Evolutionary conservation across 2,888 invertebrate genomes (phyloP).

Genomic region (Cephus sareptanus): DNA sequence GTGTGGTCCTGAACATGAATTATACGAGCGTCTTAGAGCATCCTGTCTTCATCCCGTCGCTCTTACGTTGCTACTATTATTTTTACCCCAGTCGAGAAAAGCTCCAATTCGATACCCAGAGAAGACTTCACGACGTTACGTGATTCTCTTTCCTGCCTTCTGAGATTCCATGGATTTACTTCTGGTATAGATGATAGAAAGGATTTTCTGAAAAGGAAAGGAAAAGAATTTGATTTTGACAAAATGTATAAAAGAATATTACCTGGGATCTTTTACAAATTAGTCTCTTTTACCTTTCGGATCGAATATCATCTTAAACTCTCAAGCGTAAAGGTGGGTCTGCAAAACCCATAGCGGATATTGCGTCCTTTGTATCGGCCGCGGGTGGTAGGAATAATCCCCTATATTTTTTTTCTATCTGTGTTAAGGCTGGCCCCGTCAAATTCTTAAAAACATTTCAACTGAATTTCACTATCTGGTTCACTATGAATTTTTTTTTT

Average conservation of each 20-base stretch:
- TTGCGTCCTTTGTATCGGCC: neutral
- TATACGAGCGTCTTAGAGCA: neutral
- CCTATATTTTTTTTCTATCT: neutral
- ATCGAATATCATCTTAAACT: no score
- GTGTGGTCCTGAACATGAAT: neutral
- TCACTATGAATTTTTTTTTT: no score
- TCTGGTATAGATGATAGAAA: neutral
- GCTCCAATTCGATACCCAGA: neutral
- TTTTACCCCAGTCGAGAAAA: neutral
- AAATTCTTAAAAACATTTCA: no score
- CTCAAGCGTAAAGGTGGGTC: no score
- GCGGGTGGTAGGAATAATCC: neutral
- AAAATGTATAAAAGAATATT: neutral
- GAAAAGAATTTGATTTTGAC: neutral
- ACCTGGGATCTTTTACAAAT: neutral
- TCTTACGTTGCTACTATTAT: neutral
- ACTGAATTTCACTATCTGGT: no score
- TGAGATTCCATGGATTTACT: neutral
- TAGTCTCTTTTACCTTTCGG: no score
- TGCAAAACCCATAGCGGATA: neutral
- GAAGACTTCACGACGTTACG: neutral
- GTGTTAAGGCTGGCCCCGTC: no score
- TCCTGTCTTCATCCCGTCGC: neutral
- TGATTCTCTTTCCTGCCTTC: neutral
- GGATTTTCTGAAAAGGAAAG: neutral